Percentiles rank a stretch among this genome's conserved stretches.
These are phyloP conservation scores for Drosophila setifemur DNA, from an alignment of 1,140 invertebrate species.

Conservation along the genomic window DNA sequence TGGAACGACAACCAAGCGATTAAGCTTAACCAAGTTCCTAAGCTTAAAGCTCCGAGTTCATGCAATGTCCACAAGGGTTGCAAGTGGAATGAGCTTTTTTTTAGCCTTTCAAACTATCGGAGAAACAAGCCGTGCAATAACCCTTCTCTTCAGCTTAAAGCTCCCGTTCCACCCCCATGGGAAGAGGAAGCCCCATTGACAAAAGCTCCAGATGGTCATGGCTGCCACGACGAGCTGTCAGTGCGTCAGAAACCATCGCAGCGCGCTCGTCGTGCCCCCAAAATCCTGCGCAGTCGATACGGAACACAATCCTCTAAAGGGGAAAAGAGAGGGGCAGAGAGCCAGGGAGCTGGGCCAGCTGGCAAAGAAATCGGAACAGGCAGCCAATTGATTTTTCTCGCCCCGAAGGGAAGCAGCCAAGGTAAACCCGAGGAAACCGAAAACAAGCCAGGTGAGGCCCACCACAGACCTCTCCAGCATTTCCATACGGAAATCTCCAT, in stretches of 20 bases:
- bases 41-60: not conserved
- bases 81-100: too few relatives aligned
- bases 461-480: not conserved
- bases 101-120: too few relatives aligned
- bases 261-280: slow-evolving; percentile 24
- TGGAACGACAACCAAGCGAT: too few relatives aligned
- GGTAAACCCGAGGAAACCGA: not conserved
- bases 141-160: slow-evolving; percentile 17
- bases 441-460: not conserved
- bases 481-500: slow-evolving; percentile 56
- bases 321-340: not conserved
- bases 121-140: too few relatives aligned
- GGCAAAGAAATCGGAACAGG: slow-evolving; percentile 49
- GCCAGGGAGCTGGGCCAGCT: slow-evolving; percentile 52
- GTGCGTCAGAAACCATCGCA: slow-evolving; percentile 56
- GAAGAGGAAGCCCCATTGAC: slow-evolving; percentile 1
- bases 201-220: slow-evolving; percentile 17
- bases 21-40: too few relatives aligned
- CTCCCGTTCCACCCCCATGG: slow-evolving; percentile 21
- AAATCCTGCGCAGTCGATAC: not conserved
- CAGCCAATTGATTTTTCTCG: slow-evolving; percentile 69
- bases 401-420: not conserved
- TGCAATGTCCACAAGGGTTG: too few relatives aligned
- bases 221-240: slow-evolving; percentile 10
- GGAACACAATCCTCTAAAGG: not conserved